Percentiles rank a stretch among this genome's conserved stretches.
Conservation (phyloP, 1,140 invertebrate genomes). For the Heliothis subflexa region DNA sequence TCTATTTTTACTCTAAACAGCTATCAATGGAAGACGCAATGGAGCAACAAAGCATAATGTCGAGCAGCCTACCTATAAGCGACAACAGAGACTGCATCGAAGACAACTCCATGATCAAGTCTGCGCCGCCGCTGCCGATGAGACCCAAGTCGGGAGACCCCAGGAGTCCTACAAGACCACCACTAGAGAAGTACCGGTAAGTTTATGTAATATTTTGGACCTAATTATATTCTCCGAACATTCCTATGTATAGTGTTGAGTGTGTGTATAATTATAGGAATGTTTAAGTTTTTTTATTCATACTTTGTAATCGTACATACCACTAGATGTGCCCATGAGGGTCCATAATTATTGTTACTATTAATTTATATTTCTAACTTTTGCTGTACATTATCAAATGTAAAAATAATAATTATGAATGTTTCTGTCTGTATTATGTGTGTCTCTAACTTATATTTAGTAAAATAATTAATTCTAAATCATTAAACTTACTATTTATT, state of each 20-base stretch:
- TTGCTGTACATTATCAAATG: too few species aligned
- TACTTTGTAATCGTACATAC: too few species aligned
- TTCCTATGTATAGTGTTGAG: too few species aligned
- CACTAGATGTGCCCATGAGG: too few species aligned
- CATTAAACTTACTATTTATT: not conserved
- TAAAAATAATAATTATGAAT: too few species aligned
- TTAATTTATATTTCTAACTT: too few species aligned
- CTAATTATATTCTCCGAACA: not conserved
- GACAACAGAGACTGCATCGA: slow-evolving; percentile 60
- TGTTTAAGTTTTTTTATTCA: too few species aligned
- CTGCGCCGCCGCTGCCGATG: slow-evolving; percentile 70
- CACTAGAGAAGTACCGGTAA: slow-evolving; percentile 70
- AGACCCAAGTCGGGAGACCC: slow-evolving; percentile 77
- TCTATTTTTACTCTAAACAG: slow-evolving; percentile 61
- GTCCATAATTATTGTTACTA: too few species aligned
- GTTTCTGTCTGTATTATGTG: too few species aligned
- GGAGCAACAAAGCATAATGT: slow-evolving; percentile 75
- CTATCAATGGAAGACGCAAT: slow-evolving; percentile 72
- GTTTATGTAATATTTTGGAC: not conserved
- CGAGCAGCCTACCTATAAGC: slow-evolving; percentile 63
- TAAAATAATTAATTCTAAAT: too few species aligned
- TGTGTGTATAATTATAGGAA: too few species aligned
- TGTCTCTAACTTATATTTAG: too few species aligned
- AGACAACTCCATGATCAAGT: slow-evolving; percentile 68
- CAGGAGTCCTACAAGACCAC: slow-evolving; percentile 71